These are phyloP conservation scores for Eulemur albifrons DNA, from an alignment of 2,797 vertebrate genomes.

Conservation along the genomic window DNA sequence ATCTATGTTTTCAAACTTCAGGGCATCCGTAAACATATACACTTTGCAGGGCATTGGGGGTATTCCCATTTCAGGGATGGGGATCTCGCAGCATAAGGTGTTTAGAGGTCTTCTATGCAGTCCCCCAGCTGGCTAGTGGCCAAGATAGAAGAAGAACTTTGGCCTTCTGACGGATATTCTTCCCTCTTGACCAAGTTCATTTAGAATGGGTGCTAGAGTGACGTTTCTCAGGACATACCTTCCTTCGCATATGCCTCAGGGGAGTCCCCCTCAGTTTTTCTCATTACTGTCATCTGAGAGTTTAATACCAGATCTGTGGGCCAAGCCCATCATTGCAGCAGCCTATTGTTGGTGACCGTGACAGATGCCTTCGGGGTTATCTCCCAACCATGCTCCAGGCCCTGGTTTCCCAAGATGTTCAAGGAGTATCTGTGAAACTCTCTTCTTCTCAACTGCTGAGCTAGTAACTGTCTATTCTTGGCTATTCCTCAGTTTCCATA, in stretches of 20 bases:
- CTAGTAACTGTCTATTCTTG: constrained; percentile 54
- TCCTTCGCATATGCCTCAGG: background rate
- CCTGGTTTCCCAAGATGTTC: background rate
- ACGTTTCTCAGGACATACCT: background rate
- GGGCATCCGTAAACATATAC: background rate
- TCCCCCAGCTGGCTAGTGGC: background rate
- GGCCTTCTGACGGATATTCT: background rate
- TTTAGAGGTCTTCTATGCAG: constrained; percentile 23
- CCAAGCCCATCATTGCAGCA: background rate
- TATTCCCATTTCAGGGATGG: background rate
- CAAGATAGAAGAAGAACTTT: background rate
- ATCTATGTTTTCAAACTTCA: constrained; percentile 19
- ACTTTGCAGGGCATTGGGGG: background rate
- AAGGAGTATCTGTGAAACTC: constrained; percentile 36
- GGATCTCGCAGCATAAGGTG: background rate
- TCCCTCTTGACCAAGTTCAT: constrained; percentile 8
- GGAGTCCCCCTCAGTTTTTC: background rate
- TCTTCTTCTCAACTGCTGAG: constrained; percentile 39
- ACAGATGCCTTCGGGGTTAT: constrained; percentile 12
- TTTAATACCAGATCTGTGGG: background rate
- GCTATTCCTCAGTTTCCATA: constrained; percentile 72
- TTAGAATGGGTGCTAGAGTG: background rate
- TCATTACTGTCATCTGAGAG: background rate
- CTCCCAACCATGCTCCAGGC: background rate
- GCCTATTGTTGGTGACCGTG: background rate